Conservation (phyloP, 2,888 invertebrate species). For the Rambutsinella grinnellia region DNA sequence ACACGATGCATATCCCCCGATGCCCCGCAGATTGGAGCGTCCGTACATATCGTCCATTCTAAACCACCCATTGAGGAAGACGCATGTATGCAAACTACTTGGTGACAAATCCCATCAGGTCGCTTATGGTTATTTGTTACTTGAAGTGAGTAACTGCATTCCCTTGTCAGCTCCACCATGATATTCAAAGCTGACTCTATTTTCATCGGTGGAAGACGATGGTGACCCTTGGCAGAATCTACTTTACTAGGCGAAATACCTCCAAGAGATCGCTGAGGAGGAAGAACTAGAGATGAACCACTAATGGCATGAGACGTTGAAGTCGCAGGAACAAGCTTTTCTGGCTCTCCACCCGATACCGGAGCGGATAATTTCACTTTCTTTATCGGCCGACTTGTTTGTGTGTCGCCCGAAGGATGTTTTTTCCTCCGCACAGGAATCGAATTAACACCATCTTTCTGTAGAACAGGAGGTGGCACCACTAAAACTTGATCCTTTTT, state of each 20-base stretch:
- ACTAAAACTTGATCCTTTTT: slow-evolving; percentile 5
- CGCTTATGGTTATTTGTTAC: slow-evolving; percentile 52
- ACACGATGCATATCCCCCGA: slow-evolving; percentile 73
- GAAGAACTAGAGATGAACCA: not conserved
- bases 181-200: slow-evolving; percentile 28
- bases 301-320: not conserved
- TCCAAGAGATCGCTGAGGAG: not conserved
- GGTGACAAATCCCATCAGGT: slow-evolving; percentile 48
- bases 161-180: slow-evolving; percentile 41
- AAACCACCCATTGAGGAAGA: slow-evolving; percentile 71
- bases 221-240: slow-evolving; percentile 21
- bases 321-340: not conserved
- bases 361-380: slow-evolving; percentile 30
- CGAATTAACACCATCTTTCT: slow-evolving; percentile 4
- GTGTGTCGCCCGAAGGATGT: slow-evolving; percentile 19
- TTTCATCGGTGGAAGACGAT: slow-evolving; percentile 52
- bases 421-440: slow-evolving; percentile 40
- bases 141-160: slow-evolving; percentile 54
- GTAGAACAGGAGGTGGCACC: not conserved
- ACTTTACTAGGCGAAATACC: not conserved
- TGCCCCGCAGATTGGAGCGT: slow-evolving; percentile 75
- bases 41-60: slow-evolving; percentile 79
- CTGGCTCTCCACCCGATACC: not conserved
- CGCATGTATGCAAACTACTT: slow-evolving; percentile 58
- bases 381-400: slow-evolving; percentile 7